Percentiles rank a stretch among this genome's conserved stretches.
These are phyloP conservation scores for Prinia subflava DNA, from an alignment of 2,113 vertebrate genomes.

Conservation along the genomic window DNA sequence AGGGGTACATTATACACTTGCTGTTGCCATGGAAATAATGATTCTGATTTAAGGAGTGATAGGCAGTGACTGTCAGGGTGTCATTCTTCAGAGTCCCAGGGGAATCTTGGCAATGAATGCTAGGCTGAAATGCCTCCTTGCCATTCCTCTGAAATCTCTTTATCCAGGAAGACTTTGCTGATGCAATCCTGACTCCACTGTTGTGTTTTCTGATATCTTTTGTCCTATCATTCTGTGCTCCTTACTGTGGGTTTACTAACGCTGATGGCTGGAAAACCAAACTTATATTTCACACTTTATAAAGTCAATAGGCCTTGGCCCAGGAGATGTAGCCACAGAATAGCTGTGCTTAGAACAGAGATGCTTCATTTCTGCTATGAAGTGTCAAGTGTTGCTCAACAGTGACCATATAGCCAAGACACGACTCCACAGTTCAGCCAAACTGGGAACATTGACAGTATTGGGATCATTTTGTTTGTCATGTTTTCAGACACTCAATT, in stretches of 20 bases:
- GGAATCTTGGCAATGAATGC: neutral
- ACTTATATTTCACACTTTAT: neutral
- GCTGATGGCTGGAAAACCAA: neutral
- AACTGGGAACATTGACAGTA: neutral
- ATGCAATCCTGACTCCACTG: neutral
- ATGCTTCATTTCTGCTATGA: neutral
- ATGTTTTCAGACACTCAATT: neutral
- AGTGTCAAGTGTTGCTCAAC: neutral
- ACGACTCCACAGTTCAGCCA: neutral
- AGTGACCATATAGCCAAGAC: neutral
- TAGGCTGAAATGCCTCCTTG: neutral
- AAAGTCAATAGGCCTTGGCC: neutral
- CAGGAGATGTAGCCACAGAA: neutral
- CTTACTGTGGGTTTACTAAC: neutral
- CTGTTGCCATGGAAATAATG: slow-evolving; percentile 37
- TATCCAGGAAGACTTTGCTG: neutral
- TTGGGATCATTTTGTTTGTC: neutral
- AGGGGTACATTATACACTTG: neutral
- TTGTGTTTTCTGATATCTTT: neutral
- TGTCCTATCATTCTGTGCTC: neutral
- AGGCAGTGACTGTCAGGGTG: slow-evolving; percentile 3
- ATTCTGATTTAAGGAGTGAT: neutral
- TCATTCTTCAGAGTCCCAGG: neutral
- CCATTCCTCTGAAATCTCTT: neutral
- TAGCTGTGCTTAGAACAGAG: neutral